These are phyloP conservation scores for Dipodomys spectabilis DNA, from an alignment of 2,113 vertebrate genomes.

Conservation along the genomic window DNA sequence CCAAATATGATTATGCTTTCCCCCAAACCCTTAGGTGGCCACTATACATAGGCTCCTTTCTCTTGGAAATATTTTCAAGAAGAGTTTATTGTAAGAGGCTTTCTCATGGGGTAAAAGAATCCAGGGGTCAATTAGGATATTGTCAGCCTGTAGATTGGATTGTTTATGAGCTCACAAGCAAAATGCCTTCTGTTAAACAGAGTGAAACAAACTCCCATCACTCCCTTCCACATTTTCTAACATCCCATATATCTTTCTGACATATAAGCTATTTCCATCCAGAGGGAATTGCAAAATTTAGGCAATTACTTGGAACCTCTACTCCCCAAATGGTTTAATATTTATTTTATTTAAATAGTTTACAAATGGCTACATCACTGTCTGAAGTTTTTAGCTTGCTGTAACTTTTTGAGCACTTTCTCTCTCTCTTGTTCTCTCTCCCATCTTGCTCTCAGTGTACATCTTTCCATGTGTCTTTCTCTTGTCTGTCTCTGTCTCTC, in stretches of 20 bases:
- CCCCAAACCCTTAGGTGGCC: constrained; percentile 4
- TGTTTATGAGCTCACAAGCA: constrained; percentile 32
- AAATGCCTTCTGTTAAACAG: constrained; percentile 7
- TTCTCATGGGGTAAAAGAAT: background rate
- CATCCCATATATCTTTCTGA: constrained; percentile 52
- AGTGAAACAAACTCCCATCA: constrained; percentile 43
- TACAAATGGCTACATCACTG: background rate
- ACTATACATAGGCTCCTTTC: background rate
- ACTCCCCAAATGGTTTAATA: background rate
- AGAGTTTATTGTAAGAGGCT: constrained; percentile 19
- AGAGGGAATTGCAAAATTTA: constrained; percentile 47
- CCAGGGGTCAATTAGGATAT: constrained; percentile 35
- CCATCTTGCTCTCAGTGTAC: too few species aligned
- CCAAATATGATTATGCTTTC: constrained; percentile 60
- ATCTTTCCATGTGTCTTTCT: background rate
- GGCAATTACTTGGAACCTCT: constrained; percentile 16
- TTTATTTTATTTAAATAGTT: constrained; percentile 44
- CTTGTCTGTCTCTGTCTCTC: too few species aligned
- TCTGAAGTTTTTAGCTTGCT: background rate
- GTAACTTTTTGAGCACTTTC: background rate
- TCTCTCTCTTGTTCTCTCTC: background rate
- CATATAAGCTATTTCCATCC: constrained; percentile 21
- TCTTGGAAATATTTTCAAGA: constrained; percentile 46
- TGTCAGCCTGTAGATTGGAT: constrained; percentile 34
- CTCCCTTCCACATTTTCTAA: constrained; percentile 30